A percentile compares a stretch with the other conserved stretches of the same genome.
phyloP scores from a whole-genome alignment of 1,140 invertebrate genomes.

The Vollenhovia emeryi region DNA sequence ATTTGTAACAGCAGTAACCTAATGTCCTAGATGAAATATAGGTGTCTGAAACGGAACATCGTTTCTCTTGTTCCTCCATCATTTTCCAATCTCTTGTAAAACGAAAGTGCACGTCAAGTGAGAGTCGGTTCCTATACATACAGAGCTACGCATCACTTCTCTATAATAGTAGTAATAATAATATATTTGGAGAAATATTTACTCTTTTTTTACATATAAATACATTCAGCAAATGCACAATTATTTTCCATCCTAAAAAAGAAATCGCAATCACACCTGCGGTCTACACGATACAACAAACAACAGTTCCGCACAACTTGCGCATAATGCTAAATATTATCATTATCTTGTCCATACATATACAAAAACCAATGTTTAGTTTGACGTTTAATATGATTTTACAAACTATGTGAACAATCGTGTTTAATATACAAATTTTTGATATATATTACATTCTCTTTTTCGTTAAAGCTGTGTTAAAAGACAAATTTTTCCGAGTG shows the following conservation, averaged over 20 bases:
- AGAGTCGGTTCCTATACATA: neutral
- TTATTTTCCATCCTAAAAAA: conserved; percentile 28
- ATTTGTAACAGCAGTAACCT: neutral
- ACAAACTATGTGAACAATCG: conserved; percentile 41
- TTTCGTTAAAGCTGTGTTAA: conserved; percentile 56
- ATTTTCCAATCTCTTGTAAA: neutral
- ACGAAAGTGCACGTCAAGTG: too few relatives aligned
- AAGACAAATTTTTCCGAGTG: conserved; percentile 48
- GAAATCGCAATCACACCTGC: conserved; percentile 21
- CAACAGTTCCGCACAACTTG: conserved; percentile 30
- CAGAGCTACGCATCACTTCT: neutral
- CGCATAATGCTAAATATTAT: conserved; percentile 22
- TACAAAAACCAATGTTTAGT: conserved; percentile 47
- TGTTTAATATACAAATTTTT: conserved; percentile 60
- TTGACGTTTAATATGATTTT: conserved; percentile 46
- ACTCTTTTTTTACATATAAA: conserved; percentile 62
- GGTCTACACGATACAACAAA: conserved; percentile 35
- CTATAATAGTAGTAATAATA: neutral
- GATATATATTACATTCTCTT: conserved; percentile 45
- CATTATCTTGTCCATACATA: conserved; percentile 19
- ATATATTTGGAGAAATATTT: conserved; percentile 19
- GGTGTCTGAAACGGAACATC: neutral
- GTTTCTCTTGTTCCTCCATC: neutral
- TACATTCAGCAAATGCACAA: conserved; percentile 36
- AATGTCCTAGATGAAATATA: neutral